A percentile compares a stretch with the other conserved stretches of the same genome.
Conservation (phyloP, 2,888 invertebrate genomes). For the Metalampra italica region DNA sequence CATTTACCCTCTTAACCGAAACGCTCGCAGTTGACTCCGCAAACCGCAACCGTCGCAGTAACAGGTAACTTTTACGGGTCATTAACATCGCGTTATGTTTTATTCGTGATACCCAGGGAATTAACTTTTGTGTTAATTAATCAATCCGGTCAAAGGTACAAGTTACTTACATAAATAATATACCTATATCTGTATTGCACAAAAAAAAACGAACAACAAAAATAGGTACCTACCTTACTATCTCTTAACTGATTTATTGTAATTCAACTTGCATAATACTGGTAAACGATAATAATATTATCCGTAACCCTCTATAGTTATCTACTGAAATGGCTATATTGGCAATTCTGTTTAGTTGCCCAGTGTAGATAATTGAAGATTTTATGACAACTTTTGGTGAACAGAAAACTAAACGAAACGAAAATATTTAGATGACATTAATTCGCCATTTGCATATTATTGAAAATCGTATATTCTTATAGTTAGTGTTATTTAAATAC, state of each 20-base stretch:
- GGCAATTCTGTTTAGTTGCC: conserved; percentile 59
- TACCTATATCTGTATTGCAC: too few species aligned
- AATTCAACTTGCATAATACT: conserved; percentile 11
- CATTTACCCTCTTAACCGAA: conserved; percentile 55
- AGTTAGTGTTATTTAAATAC: too few species aligned
- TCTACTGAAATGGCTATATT: conserved; percentile 39
- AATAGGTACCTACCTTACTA: too few species aligned
- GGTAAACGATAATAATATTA: conserved; percentile 8
- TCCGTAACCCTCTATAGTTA: conserved; percentile 3
- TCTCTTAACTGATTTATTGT: neutral
- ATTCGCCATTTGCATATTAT: too few species aligned
- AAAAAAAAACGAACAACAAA: too few species aligned
- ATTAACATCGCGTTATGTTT: conserved; percentile 59
- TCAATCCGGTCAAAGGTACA: too few species aligned
- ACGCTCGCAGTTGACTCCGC: conserved; percentile 49
- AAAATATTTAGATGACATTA: too few species aligned
- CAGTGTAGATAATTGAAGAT: conserved; percentile 51
- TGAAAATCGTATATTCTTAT: too few species aligned
- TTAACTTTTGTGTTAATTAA: neutral
- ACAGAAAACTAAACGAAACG: too few species aligned
- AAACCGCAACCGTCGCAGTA: conserved; percentile 48
- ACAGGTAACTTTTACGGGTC: conserved; percentile 59
- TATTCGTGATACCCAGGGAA: conserved; percentile 37
- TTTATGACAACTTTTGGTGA: conserved; percentile 41
- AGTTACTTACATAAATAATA: too few species aligned